Evolutionary conservation across 2,797 vertebrate genomes (phyloP).

Genomic region (Amazona ochrocephala): DNA sequence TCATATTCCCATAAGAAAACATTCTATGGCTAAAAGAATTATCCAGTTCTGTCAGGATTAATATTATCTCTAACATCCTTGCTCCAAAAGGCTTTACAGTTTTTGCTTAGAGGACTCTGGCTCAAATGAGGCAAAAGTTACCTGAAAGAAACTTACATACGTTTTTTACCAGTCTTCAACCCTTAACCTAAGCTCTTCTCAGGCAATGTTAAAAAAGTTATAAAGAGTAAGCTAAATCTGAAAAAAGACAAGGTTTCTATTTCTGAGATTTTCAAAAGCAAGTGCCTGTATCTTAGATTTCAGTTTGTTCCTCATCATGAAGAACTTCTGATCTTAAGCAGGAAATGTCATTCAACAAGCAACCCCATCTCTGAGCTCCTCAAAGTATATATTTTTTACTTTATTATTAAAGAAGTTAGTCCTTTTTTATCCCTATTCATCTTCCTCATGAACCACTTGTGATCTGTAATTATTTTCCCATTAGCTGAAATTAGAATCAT

Average conservation of each 20-base stretch:
- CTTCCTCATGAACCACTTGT: background rate
- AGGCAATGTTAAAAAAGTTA: background rate
- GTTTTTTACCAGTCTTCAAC: conserved; percentile 1
- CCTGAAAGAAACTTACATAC: background rate
- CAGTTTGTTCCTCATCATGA: background rate
- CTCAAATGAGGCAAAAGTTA: conserved; percentile 8
- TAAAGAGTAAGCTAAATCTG: background rate
- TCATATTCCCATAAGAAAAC: background rate
- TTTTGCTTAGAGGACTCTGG: background rate
- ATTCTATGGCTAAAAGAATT: background rate
- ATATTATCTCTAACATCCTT: background rate
- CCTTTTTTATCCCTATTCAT: background rate
- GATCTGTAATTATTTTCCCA: background rate
- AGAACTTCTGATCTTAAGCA: background rate
- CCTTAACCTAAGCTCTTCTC: background rate
- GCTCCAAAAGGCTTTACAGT: background rate
- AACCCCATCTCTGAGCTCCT: background rate
- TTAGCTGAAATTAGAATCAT: background rate
- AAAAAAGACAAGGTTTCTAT: background rate
- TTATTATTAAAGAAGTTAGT: background rate
- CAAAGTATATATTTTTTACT: background rate
- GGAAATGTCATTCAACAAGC: background rate
- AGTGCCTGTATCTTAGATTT: background rate
- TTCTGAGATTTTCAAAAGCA: background rate
- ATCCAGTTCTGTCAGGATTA: background rate